Base-by-base conservation (phyloP, 2,797 vertebrate genomes). In the Hydrophis major region DNA sequence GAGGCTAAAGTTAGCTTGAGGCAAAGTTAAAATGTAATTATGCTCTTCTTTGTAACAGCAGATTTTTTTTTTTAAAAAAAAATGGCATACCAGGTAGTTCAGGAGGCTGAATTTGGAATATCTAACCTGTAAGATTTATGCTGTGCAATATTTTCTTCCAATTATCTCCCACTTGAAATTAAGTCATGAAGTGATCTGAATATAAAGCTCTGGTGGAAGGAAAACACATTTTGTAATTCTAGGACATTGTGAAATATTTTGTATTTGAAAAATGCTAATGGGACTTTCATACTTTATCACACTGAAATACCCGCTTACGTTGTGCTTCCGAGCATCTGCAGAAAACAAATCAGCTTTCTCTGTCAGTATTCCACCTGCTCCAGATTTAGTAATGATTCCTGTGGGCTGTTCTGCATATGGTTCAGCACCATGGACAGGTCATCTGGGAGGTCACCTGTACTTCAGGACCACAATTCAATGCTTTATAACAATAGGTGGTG, bases 341-440 rank as follows among this genome's bases (percentile, higher is more conserved):
- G 32, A 63, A 32, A 69, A 61, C 28, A 91, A 61, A 78, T 37
- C 25, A 11, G 5, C 50, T 37, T 28, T 47, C 42, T n/a, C 6
- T 55, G 11, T 42, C 56, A 8, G 42, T 6, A 3, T 89, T 56
- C 86, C 50, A 88, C 47, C n/a, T 86, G 57, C 32, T 91, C 78
- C 10, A 8, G 50, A 32, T 7, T 25, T 16, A 59, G 69, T n/a
- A 7, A 61, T 47, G 69, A 55, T 42, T 93, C 93, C 90, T 50
- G 1, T 47, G 93, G 87, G 86, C 50, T 14, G 12, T 11, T 13
- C 28, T 32, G 22, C 59, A 53, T 50, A 6, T 53, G 27, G n/a
- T 93, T 97, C 97, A 97, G 96, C 96, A 97, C 97, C 97, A 96
- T 90, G 97, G 96, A 97, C 96, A 97, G 97, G 92, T 91, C 95